Percentiles rank a stretch among this genome's conserved stretches.
Evolutionary conservation across 1,140 invertebrate genomes (phyloP).

Genomic region (Nymphalis io): DNA sequence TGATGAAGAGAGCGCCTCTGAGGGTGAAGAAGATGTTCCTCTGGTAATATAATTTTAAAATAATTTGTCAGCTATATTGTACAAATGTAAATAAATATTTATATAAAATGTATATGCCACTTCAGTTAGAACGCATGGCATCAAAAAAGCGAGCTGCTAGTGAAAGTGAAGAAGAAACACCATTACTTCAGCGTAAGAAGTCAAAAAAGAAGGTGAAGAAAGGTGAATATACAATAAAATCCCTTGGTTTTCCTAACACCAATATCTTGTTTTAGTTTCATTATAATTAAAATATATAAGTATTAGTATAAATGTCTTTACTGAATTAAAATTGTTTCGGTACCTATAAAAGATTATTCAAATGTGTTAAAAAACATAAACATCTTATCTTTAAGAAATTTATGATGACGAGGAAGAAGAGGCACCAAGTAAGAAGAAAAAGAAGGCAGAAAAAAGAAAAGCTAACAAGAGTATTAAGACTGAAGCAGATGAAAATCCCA

Average conservation of each 20-base stretch:
- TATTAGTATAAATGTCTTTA: too few relatives aligned
- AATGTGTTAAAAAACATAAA: not conserved
- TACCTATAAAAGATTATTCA: too few relatives aligned
- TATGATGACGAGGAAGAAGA: conserved; percentile 84
- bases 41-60: conserved; percentile 47
- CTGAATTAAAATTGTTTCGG: too few relatives aligned
- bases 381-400: conserved; percentile 51
- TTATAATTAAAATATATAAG: too few relatives aligned
- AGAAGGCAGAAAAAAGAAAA: conserved; percentile 58
- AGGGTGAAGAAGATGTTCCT: conserved; percentile 87
- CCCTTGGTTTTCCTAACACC: too few relatives aligned
- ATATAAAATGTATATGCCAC: not conserved
- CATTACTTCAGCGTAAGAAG: conserved; percentile 82
- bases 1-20: conserved; percentile 77
- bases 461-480: conserved; percentile 58
- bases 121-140: conserved; percentile 83
- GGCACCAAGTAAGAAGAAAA: conserved; percentile 81
- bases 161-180: conserved; percentile 77
- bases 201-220: conserved; percentile 80
- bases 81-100: too few relatives aligned
- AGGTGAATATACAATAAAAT: not conserved
- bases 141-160: conserved; percentile 82
- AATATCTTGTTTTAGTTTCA: too few relatives aligned
- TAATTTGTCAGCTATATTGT: not conserved
- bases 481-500: conserved; percentile 58